phyloP scores from a whole-genome alignment of 2,113 vertebrate genomes.

The Macquaria australasica region DNA sequence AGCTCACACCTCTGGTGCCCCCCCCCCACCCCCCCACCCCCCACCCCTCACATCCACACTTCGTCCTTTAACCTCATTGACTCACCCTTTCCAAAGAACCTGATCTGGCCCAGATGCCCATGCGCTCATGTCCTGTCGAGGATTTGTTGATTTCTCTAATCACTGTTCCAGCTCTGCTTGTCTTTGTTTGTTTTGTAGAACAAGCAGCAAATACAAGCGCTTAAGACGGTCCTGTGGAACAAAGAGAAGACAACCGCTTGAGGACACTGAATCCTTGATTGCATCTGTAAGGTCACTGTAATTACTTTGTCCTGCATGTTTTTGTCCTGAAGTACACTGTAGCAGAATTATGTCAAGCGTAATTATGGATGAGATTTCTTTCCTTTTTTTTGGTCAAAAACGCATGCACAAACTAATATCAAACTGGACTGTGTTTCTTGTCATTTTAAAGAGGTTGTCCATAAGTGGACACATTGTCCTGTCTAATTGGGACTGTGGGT shows the following conservation, averaged over 20 bases:
- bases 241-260: conserved; percentile 69
- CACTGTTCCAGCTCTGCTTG: conserved; percentile 76
- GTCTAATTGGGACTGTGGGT: conserved; percentile 28
- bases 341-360: conserved; percentile 50
- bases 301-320: conserved; percentile 68
- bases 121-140: conserved; percentile 83
- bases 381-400: conserved; percentile 16
- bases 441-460: conserved; percentile 39
- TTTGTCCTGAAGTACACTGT: conserved; percentile 57
- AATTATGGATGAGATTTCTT: conserved; percentile 43
- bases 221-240: conserved; percentile 67
- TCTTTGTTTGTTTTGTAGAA: conserved; percentile 82
- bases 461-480: conserved; percentile 21
- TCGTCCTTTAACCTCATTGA: conserved; percentile 73
- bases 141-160: conserved; percentile 86
- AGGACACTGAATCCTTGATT: conserved; percentile 77
- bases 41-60: conserved; percentile 47
- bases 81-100: conserved; percentile 83
- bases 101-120: conserved; percentile 80
- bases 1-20: conserved; percentile 82
- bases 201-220: conserved; percentile 76
- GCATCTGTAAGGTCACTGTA: conserved; percentile 72
- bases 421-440: conserved; percentile 32
- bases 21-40: not conserved
- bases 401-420: not conserved